Evolutionary conservation across 2,797 vertebrate species (phyloP).

Genomic region (Strix occidentalis): DNA sequence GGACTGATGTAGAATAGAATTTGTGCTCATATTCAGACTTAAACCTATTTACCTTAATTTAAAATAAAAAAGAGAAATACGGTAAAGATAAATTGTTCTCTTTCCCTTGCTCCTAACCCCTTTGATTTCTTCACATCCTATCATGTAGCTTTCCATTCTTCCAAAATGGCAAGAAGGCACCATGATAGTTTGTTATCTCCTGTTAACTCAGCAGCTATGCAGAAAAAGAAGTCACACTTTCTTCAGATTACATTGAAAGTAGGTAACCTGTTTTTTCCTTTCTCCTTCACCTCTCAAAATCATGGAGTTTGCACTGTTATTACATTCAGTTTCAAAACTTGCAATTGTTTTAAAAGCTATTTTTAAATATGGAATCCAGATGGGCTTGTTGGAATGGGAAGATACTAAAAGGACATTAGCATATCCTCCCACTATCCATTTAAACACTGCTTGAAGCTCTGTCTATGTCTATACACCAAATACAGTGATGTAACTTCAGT

Average conservation of each 20-base stretch:
- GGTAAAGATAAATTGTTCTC: not conserved
- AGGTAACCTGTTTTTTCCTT: not conserved
- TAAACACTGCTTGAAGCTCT: not conserved
- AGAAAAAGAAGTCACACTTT: not conserved
- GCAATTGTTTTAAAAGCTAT: not conserved
- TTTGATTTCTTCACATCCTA: not conserved
- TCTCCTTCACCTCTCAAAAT: not conserved
- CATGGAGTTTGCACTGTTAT: not conserved
- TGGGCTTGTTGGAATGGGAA: not conserved
- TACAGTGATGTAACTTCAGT: not conserved
- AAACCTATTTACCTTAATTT: not conserved
- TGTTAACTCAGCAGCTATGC: not conserved
- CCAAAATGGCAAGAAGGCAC: not conserved
- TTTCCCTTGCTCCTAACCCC: not conserved
- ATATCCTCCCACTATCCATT: not conserved
- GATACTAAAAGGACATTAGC: not conserved
- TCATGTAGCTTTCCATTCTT: not conserved
- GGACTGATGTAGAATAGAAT: not conserved
- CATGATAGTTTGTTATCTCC: not conserved
- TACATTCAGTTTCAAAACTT: not conserved
- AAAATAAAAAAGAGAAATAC: not conserved
- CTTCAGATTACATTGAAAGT: not conserved
- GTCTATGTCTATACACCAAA: not conserved
- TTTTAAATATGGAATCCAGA: not conserved
- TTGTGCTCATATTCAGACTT: not conserved